Conservation (phyloP, 1,140 invertebrate species). For the Drosophila rufa region DNA sequence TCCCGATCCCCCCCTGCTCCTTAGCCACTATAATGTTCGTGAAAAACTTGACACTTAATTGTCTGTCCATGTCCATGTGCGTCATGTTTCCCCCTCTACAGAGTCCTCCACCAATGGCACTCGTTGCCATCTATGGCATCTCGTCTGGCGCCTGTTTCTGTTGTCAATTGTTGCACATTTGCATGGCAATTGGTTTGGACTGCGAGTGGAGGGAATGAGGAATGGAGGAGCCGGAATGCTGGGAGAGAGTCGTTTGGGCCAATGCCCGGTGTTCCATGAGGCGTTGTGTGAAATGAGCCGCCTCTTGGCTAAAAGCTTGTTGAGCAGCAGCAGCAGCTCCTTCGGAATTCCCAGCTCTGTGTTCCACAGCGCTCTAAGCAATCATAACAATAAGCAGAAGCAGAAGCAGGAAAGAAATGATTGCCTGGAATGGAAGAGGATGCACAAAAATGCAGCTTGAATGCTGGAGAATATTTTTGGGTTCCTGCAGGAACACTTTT, state of each 20-base stretch:
- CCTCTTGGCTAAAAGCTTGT: constrained; percentile 47
- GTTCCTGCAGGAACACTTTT: not conserved
- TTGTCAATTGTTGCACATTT: constrained; percentile 83
- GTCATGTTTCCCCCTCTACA: constrained; percentile 12
- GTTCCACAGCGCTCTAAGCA: constrained; percentile 23
- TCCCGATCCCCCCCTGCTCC: not conserved
- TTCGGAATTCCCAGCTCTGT: constrained; percentile 17
- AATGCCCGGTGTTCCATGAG: constrained; percentile 63
- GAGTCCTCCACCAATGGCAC: not conserved
- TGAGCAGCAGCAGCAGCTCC: constrained; percentile 10
- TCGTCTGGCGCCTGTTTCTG: constrained; percentile 77
- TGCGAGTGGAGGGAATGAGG: not conserved
- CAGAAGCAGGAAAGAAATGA: constrained; percentile 6
- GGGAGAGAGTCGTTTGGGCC: constrained; percentile 48
- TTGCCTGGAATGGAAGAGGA: not conserved
- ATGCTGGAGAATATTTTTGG: not conserved
- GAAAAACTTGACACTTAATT: constrained; percentile 83
- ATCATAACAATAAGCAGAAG: constrained; percentile 28
- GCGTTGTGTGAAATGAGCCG: constrained; percentile 52
- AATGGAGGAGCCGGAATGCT: not conserved
- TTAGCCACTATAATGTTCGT: constrained; percentile 59
- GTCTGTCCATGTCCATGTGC: constrained; percentile 54
- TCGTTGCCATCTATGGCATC: constrained; percentile 53
- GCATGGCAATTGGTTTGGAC: constrained; percentile 47
- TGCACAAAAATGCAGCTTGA: not conserved